phyloP scores from a whole-genome alignment of 1,140 invertebrate species.

The Anoplolepis gracilipes region DNA sequence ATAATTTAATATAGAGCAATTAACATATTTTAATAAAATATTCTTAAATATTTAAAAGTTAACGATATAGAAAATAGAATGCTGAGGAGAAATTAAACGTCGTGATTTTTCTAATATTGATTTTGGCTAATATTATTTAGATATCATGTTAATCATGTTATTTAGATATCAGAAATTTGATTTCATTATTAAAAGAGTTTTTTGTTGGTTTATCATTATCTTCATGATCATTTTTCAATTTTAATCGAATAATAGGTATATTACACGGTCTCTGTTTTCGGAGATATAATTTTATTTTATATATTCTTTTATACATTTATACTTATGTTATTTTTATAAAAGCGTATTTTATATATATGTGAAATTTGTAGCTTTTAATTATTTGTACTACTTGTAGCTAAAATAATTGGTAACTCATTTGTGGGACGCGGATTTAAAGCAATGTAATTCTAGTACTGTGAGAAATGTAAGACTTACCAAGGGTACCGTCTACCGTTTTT shows the following conservation, averaged over 20 bases:
- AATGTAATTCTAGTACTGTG: not conserved
- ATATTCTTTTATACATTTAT: not conserved
- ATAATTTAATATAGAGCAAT: not conserved
- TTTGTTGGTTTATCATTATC: not conserved
- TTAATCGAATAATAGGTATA: not conserved
- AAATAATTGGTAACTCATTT: not conserved
- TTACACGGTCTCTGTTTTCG: not conserved
- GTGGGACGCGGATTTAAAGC: not conserved
- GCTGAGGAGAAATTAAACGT: not conserved
- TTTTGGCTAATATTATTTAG: not conserved
- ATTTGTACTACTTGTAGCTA: not conserved
- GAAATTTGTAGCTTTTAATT: not conserved
- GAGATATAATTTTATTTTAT: conserved; percentile 24
- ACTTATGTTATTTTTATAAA: not conserved
- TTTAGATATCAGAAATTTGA: not conserved
- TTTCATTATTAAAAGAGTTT: not conserved
- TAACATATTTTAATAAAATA: conserved; percentile 18
- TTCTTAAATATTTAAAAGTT: not conserved
- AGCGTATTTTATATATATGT: not conserved
- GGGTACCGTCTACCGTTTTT: conserved; percentile 79
- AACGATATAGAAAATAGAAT: not conserved
- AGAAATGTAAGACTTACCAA: conserved; percentile 78
- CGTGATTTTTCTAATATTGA: not conserved
- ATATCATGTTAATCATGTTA: not conserved
- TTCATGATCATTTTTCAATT: not conserved